A percentile compares a stretch with the other conserved stretches of the same genome.
phyloP scores from a whole-genome alignment of 1,140 invertebrate species.

The Eupeodes corollae region DNA sequence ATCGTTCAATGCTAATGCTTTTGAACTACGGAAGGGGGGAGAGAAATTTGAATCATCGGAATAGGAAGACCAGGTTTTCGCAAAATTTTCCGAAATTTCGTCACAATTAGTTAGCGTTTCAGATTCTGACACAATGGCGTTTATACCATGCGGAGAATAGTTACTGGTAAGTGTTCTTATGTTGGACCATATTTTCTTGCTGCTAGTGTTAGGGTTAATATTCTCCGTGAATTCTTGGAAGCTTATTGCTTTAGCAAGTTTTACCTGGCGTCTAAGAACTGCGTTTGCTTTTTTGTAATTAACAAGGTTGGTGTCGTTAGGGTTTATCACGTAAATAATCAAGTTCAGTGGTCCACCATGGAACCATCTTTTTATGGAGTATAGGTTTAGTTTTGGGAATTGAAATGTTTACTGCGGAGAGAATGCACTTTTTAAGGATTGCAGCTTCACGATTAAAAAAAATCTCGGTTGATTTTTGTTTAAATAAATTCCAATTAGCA shows the following conservation, averaged over 20 bases:
- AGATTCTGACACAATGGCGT: constrained; percentile 1
- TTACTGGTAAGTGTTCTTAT: constrained; percentile 5
- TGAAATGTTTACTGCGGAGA: not conserved
- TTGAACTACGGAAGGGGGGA: not conserved
- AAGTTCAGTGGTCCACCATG: not conserved
- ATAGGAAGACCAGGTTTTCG: not conserved
- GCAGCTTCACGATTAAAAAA: too few species aligned
- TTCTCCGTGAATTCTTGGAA: constrained; percentile 6
- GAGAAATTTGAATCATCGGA: constrained; percentile 2
- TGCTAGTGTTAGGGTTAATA: constrained; percentile 4
- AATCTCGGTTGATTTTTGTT: too few species aligned
- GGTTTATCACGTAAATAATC: not conserved
- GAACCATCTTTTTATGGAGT: too few species aligned
- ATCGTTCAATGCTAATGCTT: too few species aligned
- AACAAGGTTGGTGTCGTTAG: not conserved
- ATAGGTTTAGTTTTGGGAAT: constrained; percentile 1
- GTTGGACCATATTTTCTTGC: constrained; percentile 8
- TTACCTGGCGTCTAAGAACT: constrained; percentile 2
- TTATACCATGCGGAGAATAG: not conserved
- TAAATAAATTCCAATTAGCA: too few species aligned
- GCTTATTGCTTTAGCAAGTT: not conserved
- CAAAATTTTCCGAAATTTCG: constrained; percentile 4
- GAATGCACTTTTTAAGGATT: too few species aligned
- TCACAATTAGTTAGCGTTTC: not conserved
- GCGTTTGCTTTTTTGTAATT: constrained; percentile 10